Base-by-base conservation (phyloP, 1,140 invertebrate species). In the Drepana arcuata region DNA sequence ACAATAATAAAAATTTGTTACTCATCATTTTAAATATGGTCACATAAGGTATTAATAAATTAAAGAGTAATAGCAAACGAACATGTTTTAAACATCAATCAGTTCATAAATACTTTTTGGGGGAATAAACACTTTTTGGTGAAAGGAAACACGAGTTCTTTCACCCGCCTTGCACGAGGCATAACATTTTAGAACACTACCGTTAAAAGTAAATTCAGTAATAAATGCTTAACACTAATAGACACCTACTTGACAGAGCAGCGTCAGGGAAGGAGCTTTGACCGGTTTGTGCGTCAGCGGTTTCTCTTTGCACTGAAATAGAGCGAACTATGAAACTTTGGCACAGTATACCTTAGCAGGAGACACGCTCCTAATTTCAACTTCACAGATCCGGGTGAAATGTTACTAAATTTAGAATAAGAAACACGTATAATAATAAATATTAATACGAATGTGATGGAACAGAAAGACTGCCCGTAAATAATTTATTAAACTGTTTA, bases 231-330 rank as follows among this genome's bases (percentile, higher is more conserved):
- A n/a, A n/a, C n/a, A n/a, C 28, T 45, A 38, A 35, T 37, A 46
- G 42, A 47, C n/a, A n/a, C n/a, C n/a, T 36, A 40, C 33, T 48
- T 40, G 43, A 39, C 29, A 33, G 26, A 39, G 29, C 28, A 41
- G 35, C 50, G 39, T 55, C 44, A 48, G 24, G 12, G 15, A 35
- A 10, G 44, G 59, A 53, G 49, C 59, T 66, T 66, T 66, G 59
- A 57, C 59, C 63, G 55, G 24, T 14, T 16, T 39, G 48, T 57
- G 59, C 56, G 56, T 66, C 58, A 60, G 48, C 33, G 16, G 23
- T 55, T 59, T 54, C 34, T 28, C 26, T 53, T 44, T 46, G 42
- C 49, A 55, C 61, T 32, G 47, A 68, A 64, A 68, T 68, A 68
- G 53, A 47, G 31, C 40, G 28, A 45, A 47, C 56, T 56, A 50